phyloP scores from a whole-genome alignment of 2,113 vertebrate species.

The Actenoides hombroni region DNA sequence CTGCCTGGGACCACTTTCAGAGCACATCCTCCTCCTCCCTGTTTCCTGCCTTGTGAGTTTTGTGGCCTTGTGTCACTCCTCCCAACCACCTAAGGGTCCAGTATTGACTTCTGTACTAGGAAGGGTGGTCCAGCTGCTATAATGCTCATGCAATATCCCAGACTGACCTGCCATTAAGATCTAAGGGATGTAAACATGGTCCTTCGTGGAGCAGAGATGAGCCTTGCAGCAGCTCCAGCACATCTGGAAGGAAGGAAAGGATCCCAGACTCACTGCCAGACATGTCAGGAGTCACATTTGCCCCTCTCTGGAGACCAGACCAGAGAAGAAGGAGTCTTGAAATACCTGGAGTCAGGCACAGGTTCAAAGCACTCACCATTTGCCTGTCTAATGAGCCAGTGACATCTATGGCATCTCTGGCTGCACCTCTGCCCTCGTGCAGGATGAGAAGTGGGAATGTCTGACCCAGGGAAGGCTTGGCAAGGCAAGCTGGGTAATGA shows the following conservation, averaged over 20 bases:
- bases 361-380: background rate
- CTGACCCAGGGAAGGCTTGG: background rate
- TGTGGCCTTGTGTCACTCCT: background rate
- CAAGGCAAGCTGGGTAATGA: background rate
- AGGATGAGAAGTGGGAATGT: rapidly evolving
- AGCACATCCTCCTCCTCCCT: background rate
- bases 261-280: too few relatives aligned
- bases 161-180: background rate
- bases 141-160: background rate
- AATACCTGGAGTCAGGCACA: background rate
- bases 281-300: rapidly evolving
- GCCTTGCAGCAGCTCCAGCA: background rate
- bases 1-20: background rate
- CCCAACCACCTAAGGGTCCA: rapidly evolving
- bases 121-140: rapidly evolving
- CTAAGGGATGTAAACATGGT: background rate
- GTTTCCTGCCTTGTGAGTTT: background rate
- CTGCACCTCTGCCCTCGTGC: background rate
- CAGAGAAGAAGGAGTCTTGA: background rate
- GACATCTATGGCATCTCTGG: background rate
- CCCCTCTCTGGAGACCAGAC: too few relatives aligned
- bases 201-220: background rate
- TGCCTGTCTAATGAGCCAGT: background rate
- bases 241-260: background rate
- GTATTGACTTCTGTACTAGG: background rate